Percentiles rank a stretch among this genome's conserved stretches.
Conservation (phyloP, 2,888 invertebrate species). For the Clitarchus hookeri region DNA sequence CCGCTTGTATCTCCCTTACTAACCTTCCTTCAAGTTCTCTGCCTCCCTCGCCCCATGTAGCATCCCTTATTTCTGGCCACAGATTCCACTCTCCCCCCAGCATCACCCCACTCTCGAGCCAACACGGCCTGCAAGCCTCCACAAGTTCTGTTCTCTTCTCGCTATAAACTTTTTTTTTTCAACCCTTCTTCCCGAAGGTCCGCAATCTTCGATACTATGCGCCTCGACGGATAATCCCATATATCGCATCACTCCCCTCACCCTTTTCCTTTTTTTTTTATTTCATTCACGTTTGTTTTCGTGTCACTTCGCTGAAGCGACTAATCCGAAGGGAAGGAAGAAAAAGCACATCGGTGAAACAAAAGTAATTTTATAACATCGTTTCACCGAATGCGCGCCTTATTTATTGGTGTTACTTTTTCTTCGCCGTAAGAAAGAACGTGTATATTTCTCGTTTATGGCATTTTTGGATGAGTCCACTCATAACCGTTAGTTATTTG, state of each 20-base stretch:
- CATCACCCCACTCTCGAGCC: background rate
- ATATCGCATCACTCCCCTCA: background rate
- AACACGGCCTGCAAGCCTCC: background rate
- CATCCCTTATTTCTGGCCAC: background rate
- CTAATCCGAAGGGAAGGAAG: background rate
- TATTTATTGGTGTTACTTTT: too few species aligned
- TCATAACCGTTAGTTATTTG: too few species aligned
- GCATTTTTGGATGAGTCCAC: too few species aligned
- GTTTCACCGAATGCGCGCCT: background rate
- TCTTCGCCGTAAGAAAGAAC: too few species aligned
- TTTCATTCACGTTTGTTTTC: too few species aligned
- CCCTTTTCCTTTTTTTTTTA: background rate
- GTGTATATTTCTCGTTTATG: too few species aligned
- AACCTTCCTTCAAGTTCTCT: too few species aligned
- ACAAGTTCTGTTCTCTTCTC: background rate
- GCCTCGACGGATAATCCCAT: background rate
- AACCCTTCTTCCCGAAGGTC: background rate
- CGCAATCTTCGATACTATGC: background rate
- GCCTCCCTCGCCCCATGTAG: too few species aligned
- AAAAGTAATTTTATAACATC: background rate
- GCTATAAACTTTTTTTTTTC: background rate
- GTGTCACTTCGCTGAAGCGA: background rate
- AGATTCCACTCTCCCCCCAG: too few species aligned
- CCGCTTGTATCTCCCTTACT: background rate
- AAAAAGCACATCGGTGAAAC: background rate